Base-by-base conservation (phyloP, 2,888 invertebrate species). In the Pyrrhosoma nymphula region DNA sequence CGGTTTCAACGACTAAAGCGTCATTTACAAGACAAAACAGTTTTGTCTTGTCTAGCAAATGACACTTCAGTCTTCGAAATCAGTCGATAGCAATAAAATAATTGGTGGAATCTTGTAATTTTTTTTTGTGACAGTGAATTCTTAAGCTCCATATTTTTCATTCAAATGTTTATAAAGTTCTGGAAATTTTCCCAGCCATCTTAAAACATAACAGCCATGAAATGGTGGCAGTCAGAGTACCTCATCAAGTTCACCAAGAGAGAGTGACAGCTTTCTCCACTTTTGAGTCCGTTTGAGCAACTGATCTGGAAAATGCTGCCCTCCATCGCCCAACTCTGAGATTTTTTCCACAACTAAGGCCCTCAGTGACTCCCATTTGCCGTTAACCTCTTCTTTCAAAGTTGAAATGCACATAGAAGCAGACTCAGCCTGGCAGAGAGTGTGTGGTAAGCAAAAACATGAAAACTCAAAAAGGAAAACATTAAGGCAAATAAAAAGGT, bases 341-440 rank as follows among this genome's bases (percentile, higher is more conserved):
- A 93, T 93, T 69, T 93, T 93, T 93, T 93, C 93, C 69, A 69
- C 47, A 30, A 93, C n/a, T 69, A 63, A 47, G 93, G 63, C 93
- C 60, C 93, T 93, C 93, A 93, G 39, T 63, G 97, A 97, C 69
- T 97, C 97, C 96, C 97, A 97, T 97, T 97, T 98, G 96, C 97
- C 97, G 96, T 97, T 97, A 96, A 98, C 97, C 96, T 97, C 97
- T 88, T 97, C 96, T 96, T 97, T 97, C 96, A 98, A 97, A 95
- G 97, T 97, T 96, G 97, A 97, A 96, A 98, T 97, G 96, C 97
- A 97, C 96, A 97, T 97, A 97, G 97, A 98, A 97, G 98, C 98
- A 96, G 97, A 97, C 97, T 98, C 98, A 97, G 98, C 98, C 98
- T 98, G 97, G 95, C 96, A 95, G 95, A 95, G 95, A 96, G 96